Conservation (phyloP, 2,888 invertebrate genomes). For the Cordilura impudica region DNA sequence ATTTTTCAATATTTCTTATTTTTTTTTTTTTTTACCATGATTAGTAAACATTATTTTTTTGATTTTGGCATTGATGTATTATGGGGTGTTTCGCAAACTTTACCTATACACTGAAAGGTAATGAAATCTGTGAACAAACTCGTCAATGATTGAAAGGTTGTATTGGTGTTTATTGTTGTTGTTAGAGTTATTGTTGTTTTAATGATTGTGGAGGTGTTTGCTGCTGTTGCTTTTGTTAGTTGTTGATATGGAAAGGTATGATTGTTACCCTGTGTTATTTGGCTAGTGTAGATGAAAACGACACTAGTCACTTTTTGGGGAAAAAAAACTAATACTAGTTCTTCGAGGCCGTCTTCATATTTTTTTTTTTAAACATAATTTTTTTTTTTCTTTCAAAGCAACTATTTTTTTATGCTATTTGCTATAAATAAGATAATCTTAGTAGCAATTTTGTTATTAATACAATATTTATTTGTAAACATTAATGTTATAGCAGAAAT, state of each 20-base stretch:
- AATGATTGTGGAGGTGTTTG: conserved; percentile 48
- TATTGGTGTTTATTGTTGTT: conserved; percentile 44
- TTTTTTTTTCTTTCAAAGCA: conserved; percentile 7
- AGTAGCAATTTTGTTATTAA: no score
- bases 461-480: no score
- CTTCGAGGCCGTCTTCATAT: conserved; percentile 52
- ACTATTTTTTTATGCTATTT: conserved; percentile 38
- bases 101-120: conserved; percentile 5
- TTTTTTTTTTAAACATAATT: neutral
- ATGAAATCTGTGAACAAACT: conserved; percentile 29
- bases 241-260: neutral
- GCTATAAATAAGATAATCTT: neutral
- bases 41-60: conserved; percentile 48
- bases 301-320: conserved; percentile 20
- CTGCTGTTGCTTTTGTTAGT: neutral
- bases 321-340: conserved; percentile 20
- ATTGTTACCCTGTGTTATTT: neutral
- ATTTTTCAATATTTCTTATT: conserved; percentile 33
- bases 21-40: conserved; percentile 12
- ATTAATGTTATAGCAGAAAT: no score
- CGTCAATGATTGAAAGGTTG: conserved; percentile 58
- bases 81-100: conserved; percentile 63
- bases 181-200: conserved; percentile 9
- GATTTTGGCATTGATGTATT: conserved; percentile 66
- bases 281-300: neutral